Base-by-base conservation (phyloP, 2,113 vertebrate genomes). In the Nicator chloris region DNA sequence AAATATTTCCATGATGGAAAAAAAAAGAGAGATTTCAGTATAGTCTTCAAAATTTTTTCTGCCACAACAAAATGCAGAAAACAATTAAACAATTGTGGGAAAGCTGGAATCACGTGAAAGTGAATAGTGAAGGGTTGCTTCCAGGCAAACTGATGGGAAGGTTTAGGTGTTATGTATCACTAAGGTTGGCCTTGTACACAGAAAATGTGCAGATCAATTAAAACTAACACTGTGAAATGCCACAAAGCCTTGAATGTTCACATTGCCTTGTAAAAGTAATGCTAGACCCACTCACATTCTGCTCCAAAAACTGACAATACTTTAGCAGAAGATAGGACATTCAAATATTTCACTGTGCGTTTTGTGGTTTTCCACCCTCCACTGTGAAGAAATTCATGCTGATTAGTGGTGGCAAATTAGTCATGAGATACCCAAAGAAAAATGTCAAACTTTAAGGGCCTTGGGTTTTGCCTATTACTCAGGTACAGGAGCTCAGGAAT, bases 111-210 rank as follows among this genome's bases (percentile, higher is more conserved):
- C 49, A 27, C 64, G 8, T 56, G n/a, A 70, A 76, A 72, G 39
- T n/a, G 4, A 35, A 54, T 56, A 30, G 33, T 35, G 27, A 66
- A 85, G 31, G 9, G 28, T 42, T 21, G 42, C 30, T 85, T 71
- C 61, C 39, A 68, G 44, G 19, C 22, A 71, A 35, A 28, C 64
- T 39, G 53, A 15, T 75, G 30, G 21, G 15, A 75, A 50, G 12
- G 18, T 49, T 70, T 87, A 60, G 26, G 28, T 1, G 6, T 73
- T 77, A 18, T 0, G 0, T 49, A n/a, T 51, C 23, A 23, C 28
- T 66, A 10, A 66, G 14, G 12, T 35, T 88, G 49, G 49, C 30
- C 61, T 82, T 44, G 14, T 75, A 66, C 49, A 30, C 22, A 68
- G 37, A 57, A 68, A 64, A 91, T 27, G 1, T 64, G 21, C 21